A percentile compares a stretch with the other conserved stretches of the same genome.
Conservation (phyloP, 1,140 invertebrate species). For the Aphaenogaster floridana region DNA sequence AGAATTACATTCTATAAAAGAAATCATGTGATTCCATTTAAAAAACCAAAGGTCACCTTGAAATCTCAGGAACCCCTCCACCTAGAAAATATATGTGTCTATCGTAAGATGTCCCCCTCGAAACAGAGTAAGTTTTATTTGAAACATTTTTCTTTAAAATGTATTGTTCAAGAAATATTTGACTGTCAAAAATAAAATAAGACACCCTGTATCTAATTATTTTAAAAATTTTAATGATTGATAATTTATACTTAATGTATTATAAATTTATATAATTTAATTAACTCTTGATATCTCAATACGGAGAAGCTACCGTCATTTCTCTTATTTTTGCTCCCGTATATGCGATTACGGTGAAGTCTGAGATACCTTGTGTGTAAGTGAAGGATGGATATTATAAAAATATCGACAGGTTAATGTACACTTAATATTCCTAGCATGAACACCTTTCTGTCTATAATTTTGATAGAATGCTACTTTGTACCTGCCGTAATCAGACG, state of each 20-base stretch:
- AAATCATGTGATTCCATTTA: no score
- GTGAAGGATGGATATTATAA: background rate
- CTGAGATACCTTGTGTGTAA: background rate
- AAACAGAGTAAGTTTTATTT: no score
- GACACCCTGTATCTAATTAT: background rate
- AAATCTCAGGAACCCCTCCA: no score
- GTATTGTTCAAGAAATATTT: no score
- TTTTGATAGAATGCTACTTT: slow-evolving; percentile 4
- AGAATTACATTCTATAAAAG: no score
- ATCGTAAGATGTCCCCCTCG: no score
- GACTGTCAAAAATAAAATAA: no score
- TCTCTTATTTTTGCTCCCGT: background rate
- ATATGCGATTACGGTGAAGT: background rate
- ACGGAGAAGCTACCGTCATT: background rate
- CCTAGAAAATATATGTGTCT: no score
- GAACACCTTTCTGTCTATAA: background rate
- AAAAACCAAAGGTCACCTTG: no score
- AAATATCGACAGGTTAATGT: background rate
- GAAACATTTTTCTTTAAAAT: no score
- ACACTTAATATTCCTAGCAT: background rate
- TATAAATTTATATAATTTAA: background rate
- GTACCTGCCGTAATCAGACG: background rate
- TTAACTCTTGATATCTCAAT: background rate
- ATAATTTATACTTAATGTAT: background rate
- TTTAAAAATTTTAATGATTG: no score